Percentiles rank a stretch among this genome's conserved stretches.
Evolutionary conservation across 2,797 vertebrate species (phyloP).

Genomic region (Halcyon badia): DNA sequence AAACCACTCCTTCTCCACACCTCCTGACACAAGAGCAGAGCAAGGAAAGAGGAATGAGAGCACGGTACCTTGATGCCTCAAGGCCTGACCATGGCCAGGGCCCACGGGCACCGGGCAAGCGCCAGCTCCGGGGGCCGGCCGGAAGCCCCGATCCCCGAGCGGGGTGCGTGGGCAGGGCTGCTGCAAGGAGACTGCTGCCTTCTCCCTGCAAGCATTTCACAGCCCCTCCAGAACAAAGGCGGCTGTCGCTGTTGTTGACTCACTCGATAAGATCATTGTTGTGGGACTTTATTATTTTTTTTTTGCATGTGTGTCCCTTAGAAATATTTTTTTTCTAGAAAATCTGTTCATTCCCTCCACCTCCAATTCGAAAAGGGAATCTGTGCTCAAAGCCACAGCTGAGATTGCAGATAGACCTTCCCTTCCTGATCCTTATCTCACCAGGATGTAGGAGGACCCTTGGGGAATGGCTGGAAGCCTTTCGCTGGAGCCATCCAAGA

Average conservation of each 20-base stretch:
- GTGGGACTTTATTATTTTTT: neutral
- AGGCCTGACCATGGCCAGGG: rapidly evolving
- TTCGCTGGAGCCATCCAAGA: slow-evolving; percentile 50
- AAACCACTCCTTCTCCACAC: neutral
- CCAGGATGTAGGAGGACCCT: slow-evolving; percentile 70
- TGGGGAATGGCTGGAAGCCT: slow-evolving; percentile 46
- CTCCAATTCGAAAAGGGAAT: slow-evolving; percentile 10
- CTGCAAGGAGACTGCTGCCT: neutral
- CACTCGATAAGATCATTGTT: neutral
- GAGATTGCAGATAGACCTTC: slow-evolving; percentile 42
- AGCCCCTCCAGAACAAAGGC: neutral
- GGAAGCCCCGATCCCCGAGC: rapidly evolving
- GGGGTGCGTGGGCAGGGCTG: neutral
- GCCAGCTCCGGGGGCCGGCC: rapidly evolving
- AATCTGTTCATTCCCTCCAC: slow-evolving; percentile 13
- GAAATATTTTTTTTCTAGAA: neutral
- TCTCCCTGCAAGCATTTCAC: rapidly evolving
- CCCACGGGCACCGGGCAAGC: neutral
- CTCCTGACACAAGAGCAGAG: neutral
- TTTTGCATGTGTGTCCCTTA: neutral
- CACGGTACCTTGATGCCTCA: rapidly evolving
- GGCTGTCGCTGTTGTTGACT: neutral
- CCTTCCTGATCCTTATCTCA: slow-evolving; percentile 73
- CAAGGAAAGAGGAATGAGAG: neutral
- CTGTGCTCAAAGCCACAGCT: slow-evolving; percentile 9